Conservation (phyloP, 1,140 invertebrate species). For the Maniola jurtina region DNA sequence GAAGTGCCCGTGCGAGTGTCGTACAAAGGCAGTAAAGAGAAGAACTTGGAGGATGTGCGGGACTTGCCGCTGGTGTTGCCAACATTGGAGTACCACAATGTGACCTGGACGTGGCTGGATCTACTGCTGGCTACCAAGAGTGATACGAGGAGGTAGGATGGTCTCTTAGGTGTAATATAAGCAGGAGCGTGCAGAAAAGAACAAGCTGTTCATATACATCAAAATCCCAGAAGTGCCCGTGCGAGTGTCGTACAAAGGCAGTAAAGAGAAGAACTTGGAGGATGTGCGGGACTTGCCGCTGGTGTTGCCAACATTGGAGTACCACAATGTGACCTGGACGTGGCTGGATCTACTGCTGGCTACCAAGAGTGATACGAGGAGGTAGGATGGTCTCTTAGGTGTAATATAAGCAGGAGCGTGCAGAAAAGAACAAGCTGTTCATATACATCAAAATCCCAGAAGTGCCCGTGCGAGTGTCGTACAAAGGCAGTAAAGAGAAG, state of each 20-base stretch:
- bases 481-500: conserved; percentile 81
- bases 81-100: conserved; percentile 98
- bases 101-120: conserved; percentile 99
- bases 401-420: conserved; percentile 94
- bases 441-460: conserved; percentile 43
- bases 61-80: conserved; percentile 96
- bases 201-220: conserved; percentile 91
- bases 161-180: background rate
- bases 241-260: too few species aligned
- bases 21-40: conserved; percentile 99
- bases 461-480: too few species aligned
- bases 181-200: conserved; percentile 98
- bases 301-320: conserved; percentile 96
- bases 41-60: conserved; percentile 97
- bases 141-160: conserved; percentile 85
- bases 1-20: conserved; percentile 97
- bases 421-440: conserved; percentile 99
- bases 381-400: conserved; percentile 31
- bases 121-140: conserved; percentile 96
- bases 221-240: too few species aligned
- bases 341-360: conserved; percentile 98
- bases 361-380: conserved; percentile 95
- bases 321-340: conserved; percentile 99
- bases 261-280: conserved; percentile 93
- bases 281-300: conserved; percentile 96